Evolutionary conservation across 23 tunicate genomes (phyloP).

Genomic region (Oikopleura dioica): DNA sequence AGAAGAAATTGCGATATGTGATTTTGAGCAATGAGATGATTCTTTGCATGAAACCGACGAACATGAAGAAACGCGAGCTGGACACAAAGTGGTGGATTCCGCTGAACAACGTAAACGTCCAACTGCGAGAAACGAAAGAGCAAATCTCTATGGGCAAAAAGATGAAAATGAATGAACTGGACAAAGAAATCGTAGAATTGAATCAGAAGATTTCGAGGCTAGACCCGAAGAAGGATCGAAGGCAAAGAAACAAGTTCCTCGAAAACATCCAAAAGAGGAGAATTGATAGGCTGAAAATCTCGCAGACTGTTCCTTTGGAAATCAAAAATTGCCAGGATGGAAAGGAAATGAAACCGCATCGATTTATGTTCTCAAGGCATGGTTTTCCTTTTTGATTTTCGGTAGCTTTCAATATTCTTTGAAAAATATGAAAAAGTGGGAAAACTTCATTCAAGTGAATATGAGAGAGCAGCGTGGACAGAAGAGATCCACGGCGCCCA

Average conservation of each 20-base stretch:
- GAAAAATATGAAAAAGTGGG: too few relatives aligned
- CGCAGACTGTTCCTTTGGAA: background rate
- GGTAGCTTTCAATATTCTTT: too few relatives aligned
- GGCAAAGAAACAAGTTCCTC: background rate
- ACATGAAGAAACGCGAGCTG: background rate
- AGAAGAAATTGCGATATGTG: background rate
- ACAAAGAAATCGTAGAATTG: background rate
- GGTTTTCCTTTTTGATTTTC: too few relatives aligned
- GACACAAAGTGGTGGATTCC: background rate
- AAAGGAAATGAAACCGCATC: too few relatives aligned
- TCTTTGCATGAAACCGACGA: background rate
- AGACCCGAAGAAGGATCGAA: background rate
- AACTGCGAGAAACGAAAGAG: background rate
- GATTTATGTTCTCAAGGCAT: too few relatives aligned
- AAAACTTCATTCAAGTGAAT: conserved; percentile 93
- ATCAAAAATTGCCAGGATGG: background rate
- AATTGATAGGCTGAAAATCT: background rate
- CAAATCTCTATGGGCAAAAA: background rate
- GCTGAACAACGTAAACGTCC: background rate
- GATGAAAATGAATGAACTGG: background rate
- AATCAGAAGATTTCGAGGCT: background rate
- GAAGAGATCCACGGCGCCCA: conserved; percentile 33
- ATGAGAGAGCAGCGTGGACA: conserved; percentile 79
- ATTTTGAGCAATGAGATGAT: background rate
- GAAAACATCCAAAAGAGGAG: background rate